phyloP scores from a whole-genome alignment of 1,140 invertebrate species.

The Pseudomyrmex dendroicus region DNA sequence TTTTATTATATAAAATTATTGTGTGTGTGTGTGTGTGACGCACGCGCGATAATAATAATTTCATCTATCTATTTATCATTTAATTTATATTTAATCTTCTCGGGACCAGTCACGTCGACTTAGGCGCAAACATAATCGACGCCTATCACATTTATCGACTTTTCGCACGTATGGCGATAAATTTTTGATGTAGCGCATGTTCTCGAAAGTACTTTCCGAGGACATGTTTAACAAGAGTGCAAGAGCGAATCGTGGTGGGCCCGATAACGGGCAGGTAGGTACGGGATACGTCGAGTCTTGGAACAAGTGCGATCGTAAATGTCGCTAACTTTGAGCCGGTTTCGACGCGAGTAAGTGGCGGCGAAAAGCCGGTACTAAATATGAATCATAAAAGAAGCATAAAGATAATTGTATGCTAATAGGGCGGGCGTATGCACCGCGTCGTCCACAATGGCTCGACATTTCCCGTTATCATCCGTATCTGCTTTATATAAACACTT shows the following conservation, averaged over 20 bases:
- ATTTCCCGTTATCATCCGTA: conserved; percentile 67
- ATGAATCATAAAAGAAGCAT: conserved; percentile 78
- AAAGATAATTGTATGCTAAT: conserved; percentile 81
- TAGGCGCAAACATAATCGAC: conserved; percentile 54
- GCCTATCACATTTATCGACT: conserved; percentile 44
- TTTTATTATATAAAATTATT: too few species aligned
- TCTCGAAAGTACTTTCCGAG: conserved; percentile 51
- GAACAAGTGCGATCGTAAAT: conserved; percentile 73
- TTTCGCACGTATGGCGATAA: conserved; percentile 68
- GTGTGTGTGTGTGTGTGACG: too few species aligned
- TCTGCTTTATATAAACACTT: conserved; percentile 55
- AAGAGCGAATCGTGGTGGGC: conserved; percentile 36
- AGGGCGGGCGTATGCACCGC: conserved; percentile 72
- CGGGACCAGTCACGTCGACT: not conserved
- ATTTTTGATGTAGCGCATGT: conserved; percentile 59
- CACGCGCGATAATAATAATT: too few species aligned
- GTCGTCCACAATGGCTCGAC: conserved; percentile 65
- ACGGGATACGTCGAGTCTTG: conserved; percentile 64
- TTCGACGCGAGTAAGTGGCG: conserved; percentile 24
- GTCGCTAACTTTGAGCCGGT: conserved; percentile 62
- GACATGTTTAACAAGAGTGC: conserved; percentile 65
- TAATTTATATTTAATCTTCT: not conserved
- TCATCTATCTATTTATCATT: too few species aligned
- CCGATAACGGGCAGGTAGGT: conserved; percentile 65
- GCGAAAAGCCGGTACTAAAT: conserved; percentile 70